Base-by-base conservation (phyloP, 1,140 invertebrate genomes). In the Saxidomus purpurata region DNA sequence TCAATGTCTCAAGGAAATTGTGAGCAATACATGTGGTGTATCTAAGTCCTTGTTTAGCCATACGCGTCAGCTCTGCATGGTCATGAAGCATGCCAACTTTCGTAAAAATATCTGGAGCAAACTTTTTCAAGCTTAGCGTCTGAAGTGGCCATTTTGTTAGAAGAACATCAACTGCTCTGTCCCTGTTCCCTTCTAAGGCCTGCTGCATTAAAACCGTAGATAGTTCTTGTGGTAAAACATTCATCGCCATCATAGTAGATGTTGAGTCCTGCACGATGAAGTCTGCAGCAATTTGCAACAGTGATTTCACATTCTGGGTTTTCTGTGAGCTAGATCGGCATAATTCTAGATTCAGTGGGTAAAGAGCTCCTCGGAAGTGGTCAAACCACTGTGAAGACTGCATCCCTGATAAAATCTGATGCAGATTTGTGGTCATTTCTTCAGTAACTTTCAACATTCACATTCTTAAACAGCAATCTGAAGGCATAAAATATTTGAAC, bases 21-120 rank as follows among this genome's bases (percentile, higher is more conserved):
- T 89, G 87, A 38, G 79, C 87, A 34, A 89, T 43, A 38, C 77
- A 81, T 28, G 87, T 89, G 34, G 87, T 89, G 59, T 89, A 89
- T 28, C 79, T 43, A n/a, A 89, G 47, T n/a, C 87, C 79, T 55
- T 89, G 77, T 36, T 89, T 89, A 1, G 79, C 87, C 25, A 74
- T 49, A 19, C 74, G 49, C n/a, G 61, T 74, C 31, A 89, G 67
- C 28, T 81, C 77, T 52, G n/a, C 61, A 69, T 89, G 87, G 80
- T 80, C 77, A 80, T 89, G 63, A 9, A 89, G 47, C 25, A 89
- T 22, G 22, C 61, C 25, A 0, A 89, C 19, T 43, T 55, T 81
- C 0, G 59, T 81, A 61, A 81, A 89, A 59, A 82, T 81, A 34
- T 81, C 43, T 34, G 87, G 77, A 4, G 87, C 76, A 71, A 89